Conservation (phyloP, 2,797 vertebrate species). For the Hemitrygon akajei region DNA sequence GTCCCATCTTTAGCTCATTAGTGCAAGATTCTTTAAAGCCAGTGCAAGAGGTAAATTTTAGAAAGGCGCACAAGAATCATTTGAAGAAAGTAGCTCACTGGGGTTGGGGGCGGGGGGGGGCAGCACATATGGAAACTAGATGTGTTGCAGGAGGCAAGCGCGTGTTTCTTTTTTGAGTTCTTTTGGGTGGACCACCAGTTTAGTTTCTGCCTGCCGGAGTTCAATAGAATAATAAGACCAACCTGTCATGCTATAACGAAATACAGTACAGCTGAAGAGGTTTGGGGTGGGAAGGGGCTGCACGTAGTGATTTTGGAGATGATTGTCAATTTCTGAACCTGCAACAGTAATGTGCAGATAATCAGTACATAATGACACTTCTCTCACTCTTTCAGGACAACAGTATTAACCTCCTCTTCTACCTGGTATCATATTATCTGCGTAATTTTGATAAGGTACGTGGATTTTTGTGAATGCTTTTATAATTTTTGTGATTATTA, state of each 20-base stretch:
- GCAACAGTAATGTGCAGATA: neutral
- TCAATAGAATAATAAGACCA: neutral
- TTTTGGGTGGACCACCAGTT: neutral
- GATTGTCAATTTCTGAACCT: neutral
- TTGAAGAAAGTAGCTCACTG: neutral
- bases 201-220: neutral
- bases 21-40: neutral
- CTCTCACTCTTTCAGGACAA: constrained; percentile 68
- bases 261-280: neutral
- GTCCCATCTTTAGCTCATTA: neutral
- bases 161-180: neutral
- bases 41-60: neutral
- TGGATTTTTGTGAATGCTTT: neutral
- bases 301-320: neutral
- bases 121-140: neutral
- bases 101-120: no score
- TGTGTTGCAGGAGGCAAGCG: neutral
- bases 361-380: constrained; percentile 37
- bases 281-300: neutral
- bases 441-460: constrained; percentile 86
- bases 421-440: constrained; percentile 89
- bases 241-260: neutral
- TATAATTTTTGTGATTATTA: neutral
- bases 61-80: neutral
- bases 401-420: constrained; percentile 80